These are phyloP conservation scores for Branchipolynoe longqiensis DNA, from an alignment of 2,888 invertebrate genomes.

Conservation along the genomic window DNA sequence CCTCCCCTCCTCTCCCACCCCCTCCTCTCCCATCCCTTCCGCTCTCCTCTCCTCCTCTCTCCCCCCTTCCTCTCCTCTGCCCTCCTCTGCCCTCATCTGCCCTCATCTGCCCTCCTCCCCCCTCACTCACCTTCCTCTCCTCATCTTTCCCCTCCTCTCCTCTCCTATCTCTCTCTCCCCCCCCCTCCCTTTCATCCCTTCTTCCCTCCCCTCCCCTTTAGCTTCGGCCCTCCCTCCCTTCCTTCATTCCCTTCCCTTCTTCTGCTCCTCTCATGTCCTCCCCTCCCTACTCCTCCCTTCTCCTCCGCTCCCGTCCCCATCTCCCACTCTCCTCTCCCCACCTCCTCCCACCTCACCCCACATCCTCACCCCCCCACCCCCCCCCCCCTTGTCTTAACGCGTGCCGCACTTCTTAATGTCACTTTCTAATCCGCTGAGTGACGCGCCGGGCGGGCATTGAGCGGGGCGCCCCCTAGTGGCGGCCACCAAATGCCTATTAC, in stretches of 20 bases:
- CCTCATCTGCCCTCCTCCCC: too few relatives aligned
- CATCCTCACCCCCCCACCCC: neutral
- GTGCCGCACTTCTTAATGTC: conserved; percentile 52
- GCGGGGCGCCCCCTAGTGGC: conserved; percentile 7
- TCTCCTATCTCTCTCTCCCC: neutral
- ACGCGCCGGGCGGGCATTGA: conserved; percentile 28
- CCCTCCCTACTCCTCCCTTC: neutral
- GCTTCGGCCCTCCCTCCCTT: neutral
- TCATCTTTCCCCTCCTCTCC: too few relatives aligned
- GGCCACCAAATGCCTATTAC: conserved; percentile 31
- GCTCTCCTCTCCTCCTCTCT: neutral
- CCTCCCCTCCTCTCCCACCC: neutral
- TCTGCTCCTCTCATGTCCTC: neutral
- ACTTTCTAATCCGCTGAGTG: conserved; percentile 52
- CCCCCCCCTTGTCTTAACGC: conserved; percentile 34
- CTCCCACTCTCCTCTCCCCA: neutral
- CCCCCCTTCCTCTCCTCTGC: neutral
- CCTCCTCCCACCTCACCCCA: neutral
- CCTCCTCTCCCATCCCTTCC: neutral
- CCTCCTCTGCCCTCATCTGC: neutral
- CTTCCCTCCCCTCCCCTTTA: neutral
- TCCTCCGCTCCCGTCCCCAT: neutral
- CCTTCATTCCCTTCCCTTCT: neutral
- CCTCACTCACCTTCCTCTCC: too few relatives aligned
- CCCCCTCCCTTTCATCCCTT: neutral